These are phyloP conservation scores for Trochalopteron elliotii DNA, from an alignment of 2,113 vertebrate genomes.

Conservation along the genomic window DNA sequence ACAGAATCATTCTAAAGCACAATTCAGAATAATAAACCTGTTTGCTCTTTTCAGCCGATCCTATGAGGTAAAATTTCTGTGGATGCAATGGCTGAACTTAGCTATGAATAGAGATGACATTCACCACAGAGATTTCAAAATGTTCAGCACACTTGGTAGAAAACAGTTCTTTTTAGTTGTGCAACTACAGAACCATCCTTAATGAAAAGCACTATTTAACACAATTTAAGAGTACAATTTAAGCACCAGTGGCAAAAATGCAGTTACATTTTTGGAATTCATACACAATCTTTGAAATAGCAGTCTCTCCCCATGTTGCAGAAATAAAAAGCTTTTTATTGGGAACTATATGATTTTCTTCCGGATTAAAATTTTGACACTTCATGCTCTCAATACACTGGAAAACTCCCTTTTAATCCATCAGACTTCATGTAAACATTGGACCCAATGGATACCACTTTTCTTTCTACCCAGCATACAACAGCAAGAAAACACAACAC, in stretches of 20 bases:
- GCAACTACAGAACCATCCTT: not conserved
- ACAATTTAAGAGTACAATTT: not conserved
- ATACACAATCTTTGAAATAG: not conserved
- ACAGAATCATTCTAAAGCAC: not conserved
- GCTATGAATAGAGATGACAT: not conserved
- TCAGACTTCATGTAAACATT: not conserved
- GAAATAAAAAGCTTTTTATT: not conserved
- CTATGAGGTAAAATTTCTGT: not conserved
- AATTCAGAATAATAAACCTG: not conserved
- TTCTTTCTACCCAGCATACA: not conserved
- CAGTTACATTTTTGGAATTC: not conserved
- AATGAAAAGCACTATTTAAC: not conserved
- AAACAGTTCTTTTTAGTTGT: not conserved
- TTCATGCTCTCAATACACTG: not conserved
- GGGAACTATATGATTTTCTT: not conserved
- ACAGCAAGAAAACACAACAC: not conserved
- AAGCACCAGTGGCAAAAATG: not conserved
- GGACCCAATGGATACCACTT: not conserved
- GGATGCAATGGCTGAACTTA: not conserved
- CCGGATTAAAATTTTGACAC: not conserved
- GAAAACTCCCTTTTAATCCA: not conserved
- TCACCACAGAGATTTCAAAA: not conserved
- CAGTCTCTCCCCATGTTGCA: accelerated
- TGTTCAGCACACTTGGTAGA: not conserved
- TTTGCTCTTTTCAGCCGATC: not conserved